A percentile compares a stretch with the other conserved stretches of the same genome.
These are phyloP conservation scores for Xanthia togata DNA, from an alignment of 2,888 invertebrate genomes.

Conservation along the genomic window DNA sequence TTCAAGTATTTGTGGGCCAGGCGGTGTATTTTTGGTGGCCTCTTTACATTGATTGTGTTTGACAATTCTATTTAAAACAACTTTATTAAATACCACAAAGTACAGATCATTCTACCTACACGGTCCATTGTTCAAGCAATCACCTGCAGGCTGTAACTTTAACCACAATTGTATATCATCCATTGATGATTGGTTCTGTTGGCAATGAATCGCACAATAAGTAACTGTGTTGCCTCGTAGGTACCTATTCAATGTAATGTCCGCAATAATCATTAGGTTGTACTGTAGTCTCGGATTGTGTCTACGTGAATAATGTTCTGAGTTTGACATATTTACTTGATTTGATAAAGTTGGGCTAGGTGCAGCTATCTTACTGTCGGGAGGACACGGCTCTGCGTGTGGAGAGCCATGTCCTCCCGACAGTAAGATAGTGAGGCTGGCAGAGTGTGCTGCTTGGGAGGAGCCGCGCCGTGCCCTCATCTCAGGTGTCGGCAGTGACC, in stretches of 20 bases:
- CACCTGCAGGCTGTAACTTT: not conserved
- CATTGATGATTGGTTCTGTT: constrained; percentile 3
- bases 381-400: too few relatives aligned
- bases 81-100: not conserved
- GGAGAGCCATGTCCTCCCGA: too few relatives aligned
- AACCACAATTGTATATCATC: constrained; percentile 4
- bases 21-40: not conserved
- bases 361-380: not conserved
- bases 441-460: too few relatives aligned
- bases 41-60: not conserved
- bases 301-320: not conserved
- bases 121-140: not conserved
- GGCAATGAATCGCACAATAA: constrained; percentile 19
- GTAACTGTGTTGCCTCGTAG: not conserved
- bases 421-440: too few relatives aligned
- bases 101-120: not conserved
- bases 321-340: not conserved
- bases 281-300: not conserved
- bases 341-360: not conserved
- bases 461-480: too few relatives aligned
- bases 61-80: not conserved
- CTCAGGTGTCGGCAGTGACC: too few relatives aligned
- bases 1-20: not conserved
- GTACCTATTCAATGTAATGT: not conserved
- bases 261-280: not conserved